Evolutionary conservation across 1,140 invertebrate species (phyloP), one percentile per base, ranked within the genome.

Genomic region (Sweltsa coloradensis): DNA sequence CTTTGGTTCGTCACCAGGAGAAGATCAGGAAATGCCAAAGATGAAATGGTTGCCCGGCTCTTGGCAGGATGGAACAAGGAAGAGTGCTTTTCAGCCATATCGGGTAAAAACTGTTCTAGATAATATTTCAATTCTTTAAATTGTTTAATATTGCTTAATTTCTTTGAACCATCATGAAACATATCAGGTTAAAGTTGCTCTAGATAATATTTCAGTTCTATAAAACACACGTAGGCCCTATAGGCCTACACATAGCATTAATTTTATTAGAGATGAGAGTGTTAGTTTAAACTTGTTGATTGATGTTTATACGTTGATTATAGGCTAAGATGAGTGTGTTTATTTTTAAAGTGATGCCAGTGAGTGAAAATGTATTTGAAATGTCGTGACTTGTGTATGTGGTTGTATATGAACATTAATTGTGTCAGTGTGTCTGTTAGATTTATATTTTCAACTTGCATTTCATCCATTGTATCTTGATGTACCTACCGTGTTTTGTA

Each of bases 71-170:
- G 68, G 67, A 22, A 69, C 66, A 5, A 59, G 69, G 51, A 68
- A 68, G n/a, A 75, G 73, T 62, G 73, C 73, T 26, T 75, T 75
- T 57, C 69, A 70, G 51, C 73, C 72, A 6, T 75, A 75, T 44
- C 71, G 69, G 60, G 71, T 73, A 50, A 49, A 50, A 52, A 41
- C 13, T 21, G 6, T 2, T 47, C n/a, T 7, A 24, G 24, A 27
- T 13, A 41, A 0, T 21, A 21, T 14, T 13, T 16, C 21, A 27
- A 25, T 9, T 18, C 16, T 14, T 5, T 2, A 7, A 14, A 9
- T 23, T 2, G 5, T 24, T 16, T 24, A 22, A 3, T 1, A 3
- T 18, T 7, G 11, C 3, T 19, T 40, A 1, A 14, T 2, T 44
- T n/a, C n/a, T n/a, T n/a, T n/a, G n/a, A n/a, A n/a, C n/a, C 14